A percentile compares a stretch with the other conserved stretches of the same genome.
Evolutionary conservation across 1,140 invertebrate genomes (phyloP).

Genomic region (Drosophila erecta): DNA sequence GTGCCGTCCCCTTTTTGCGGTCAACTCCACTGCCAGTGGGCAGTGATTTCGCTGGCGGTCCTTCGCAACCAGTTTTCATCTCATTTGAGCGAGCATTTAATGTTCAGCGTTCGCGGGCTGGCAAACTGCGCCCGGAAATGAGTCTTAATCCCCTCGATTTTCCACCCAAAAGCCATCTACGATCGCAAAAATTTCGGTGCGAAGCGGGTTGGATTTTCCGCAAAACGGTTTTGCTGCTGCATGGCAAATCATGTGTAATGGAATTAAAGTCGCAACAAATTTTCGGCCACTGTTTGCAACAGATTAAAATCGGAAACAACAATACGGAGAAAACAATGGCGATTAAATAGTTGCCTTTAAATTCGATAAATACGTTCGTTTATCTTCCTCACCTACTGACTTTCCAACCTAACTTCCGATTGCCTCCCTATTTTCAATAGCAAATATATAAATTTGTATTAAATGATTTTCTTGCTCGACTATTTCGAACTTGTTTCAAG

Average conservation of each 20-base stretch:
- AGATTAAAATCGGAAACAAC: constrained; percentile 17
- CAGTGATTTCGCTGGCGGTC: constrained; percentile 28
- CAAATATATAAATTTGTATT: no score
- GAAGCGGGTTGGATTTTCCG: constrained; percentile 17
- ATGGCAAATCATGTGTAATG: constrained; percentile 44
- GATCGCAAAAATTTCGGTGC: background rate
- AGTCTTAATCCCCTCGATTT: constrained; percentile 37
- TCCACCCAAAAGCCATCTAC: constrained; percentile 9
- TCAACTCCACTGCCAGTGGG: constrained; percentile 16
- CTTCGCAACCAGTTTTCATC: constrained; percentile 35
- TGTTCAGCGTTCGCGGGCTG: constrained; percentile 23
- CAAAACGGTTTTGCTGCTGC: constrained; percentile 20
- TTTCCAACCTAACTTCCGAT: no score
- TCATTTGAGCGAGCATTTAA: constrained; percentile 53
- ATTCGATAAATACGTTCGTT: background rate
- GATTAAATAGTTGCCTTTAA: background rate
- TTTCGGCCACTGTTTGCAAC: constrained; percentile 6
- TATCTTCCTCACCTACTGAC: no score
- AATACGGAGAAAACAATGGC: background rate
- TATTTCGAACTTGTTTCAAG: background rate
- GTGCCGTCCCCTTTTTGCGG: constrained; percentile 17
- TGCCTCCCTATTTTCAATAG: no score
- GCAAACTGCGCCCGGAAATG: constrained; percentile 37
- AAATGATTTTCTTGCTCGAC: no score
- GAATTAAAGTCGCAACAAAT: constrained; percentile 34